phyloP scores from a whole-genome alignment of 35 echinoderm and acorn worm genomes.

The Acanthaster planci region DNA sequence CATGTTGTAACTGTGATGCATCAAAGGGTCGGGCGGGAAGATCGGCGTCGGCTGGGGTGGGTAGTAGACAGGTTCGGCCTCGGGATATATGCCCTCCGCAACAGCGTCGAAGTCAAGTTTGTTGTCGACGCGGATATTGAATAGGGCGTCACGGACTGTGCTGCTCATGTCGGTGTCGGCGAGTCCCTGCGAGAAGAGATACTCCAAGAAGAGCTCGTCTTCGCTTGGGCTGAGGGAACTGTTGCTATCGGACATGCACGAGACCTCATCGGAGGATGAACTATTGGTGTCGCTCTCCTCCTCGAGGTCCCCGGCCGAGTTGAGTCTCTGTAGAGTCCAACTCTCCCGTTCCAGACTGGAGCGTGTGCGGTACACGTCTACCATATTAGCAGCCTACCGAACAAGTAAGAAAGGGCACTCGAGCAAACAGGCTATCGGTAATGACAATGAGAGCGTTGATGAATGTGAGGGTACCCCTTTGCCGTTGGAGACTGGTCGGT shows the following conservation, averaged over 20 bases:
- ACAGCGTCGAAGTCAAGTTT: slow-evolving; percentile 26
- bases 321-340: slow-evolving; percentile 83
- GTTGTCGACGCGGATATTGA: slow-evolving; percentile 18
- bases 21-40: slow-evolving; percentile 13
- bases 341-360: slow-evolving; percentile 90
- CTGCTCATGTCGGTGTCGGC: slow-evolving; percentile 45
- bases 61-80: not conserved
- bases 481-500: not conserved
- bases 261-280: slow-evolving; percentile 44
- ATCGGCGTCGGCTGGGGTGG: slow-evolving; percentile 22
- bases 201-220: slow-evolving; percentile 86
- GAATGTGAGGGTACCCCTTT: not conserved
- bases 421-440: no score
- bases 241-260: slow-evolving; percentile 29
- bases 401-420: no score
- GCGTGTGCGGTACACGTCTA: slow-evolving; percentile 83
- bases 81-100: not conserved
- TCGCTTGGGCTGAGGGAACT: slow-evolving; percentile 47
- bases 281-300: slow-evolving; percentile 55
- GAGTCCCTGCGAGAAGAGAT: slow-evolving; percentile 90
- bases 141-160: not conserved
- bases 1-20: slow-evolving; percentile 6
- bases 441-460: not conserved
- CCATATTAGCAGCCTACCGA: slow-evolving; percentile 47
- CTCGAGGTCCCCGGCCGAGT: slow-evolving; percentile 65